Evolutionary conservation across 2,888 invertebrate species (phyloP), one percentile per base, ranked within the genome.

Genomic region (Drosophila paranaensis): DNA sequence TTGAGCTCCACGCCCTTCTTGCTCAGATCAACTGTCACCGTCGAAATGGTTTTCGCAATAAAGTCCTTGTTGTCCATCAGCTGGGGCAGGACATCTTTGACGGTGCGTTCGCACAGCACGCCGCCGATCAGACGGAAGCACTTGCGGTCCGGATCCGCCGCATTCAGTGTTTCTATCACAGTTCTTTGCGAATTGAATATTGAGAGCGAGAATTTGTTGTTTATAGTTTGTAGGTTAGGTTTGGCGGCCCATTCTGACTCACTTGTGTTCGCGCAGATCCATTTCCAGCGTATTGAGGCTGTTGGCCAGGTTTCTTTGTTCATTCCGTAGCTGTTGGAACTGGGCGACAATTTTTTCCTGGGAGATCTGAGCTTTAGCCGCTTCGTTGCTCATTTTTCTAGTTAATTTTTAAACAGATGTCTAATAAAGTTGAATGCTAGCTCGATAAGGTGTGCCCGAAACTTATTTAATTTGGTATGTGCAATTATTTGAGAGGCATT

Each of bases 181-280:
- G 98, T 96, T 93, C 98, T 99, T 93, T 10, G 30, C 6, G 30
- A 33, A 33, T 6, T 3, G 1, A 46, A 55, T 57, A 50, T 54
- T 27, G 27, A 48, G 25, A 62, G 27, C 13, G 16, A 11, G 42
- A 65, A 67, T 60, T 50, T 55, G 37, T 76, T 56, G 51, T 50
- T 78, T 63, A 54, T 64, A 40, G 65, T 66, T 78, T 85, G 81
- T 77, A 86, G 88, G 85, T 90, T 84, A 88, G 77, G 90, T 94
- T 94, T 94, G 50, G 64, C 70, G 73, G 79, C 42, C 53, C 46
- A 9, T 60, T 74, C 80, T 74, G 79, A 82, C 88, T 90, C 81
- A 99, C 98, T 97, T 98, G 94, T 99, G 98, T 93, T 99, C 99
- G 92, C 97, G 98, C 73, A 97, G 94, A 93, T 99, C 99, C 94